These are phyloP conservation scores for Passer montanus DNA, from an alignment of 2,113 vertebrate species.

Conservation along the genomic window DNA sequence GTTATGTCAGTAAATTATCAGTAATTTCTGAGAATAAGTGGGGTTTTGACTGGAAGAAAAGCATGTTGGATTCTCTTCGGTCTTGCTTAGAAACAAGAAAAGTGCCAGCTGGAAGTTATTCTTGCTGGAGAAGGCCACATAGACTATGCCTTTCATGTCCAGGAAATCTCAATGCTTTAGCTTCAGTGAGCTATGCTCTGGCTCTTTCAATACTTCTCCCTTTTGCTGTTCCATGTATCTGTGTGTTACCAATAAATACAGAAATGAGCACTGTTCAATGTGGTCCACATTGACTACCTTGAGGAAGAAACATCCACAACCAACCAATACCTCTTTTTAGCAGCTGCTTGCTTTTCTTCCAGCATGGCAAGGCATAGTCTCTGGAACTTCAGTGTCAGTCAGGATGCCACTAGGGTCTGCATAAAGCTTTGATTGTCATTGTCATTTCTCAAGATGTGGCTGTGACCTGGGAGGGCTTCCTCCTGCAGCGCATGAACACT, in stretches of 20 bases:
- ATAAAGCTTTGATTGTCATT: accelerated
- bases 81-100: neutral
- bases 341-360: neutral
- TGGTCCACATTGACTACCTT: neutral
- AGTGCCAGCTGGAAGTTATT: neutral
- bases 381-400: neutral
- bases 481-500: accelerated
- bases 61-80: neutral
- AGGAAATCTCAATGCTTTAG: neutral
- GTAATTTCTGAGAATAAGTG: neutral
- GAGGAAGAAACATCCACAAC: neutral
- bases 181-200: neutral
- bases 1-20: neutral
- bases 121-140: neutral
- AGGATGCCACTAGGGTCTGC: neutral
- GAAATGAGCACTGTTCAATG: accelerated
- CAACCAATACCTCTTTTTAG: neutral
- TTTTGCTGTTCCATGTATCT: neutral
- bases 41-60: neutral
- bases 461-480: neutral
- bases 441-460: accelerated
- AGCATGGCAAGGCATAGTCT: neutral
- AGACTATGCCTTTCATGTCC: neutral
- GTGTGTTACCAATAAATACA: neutral
- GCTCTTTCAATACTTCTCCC: neutral